Evolutionary conservation across 2,888 invertebrate genomes (phyloP).

Genomic region (Glyphotaelius pellucidus): DNA sequence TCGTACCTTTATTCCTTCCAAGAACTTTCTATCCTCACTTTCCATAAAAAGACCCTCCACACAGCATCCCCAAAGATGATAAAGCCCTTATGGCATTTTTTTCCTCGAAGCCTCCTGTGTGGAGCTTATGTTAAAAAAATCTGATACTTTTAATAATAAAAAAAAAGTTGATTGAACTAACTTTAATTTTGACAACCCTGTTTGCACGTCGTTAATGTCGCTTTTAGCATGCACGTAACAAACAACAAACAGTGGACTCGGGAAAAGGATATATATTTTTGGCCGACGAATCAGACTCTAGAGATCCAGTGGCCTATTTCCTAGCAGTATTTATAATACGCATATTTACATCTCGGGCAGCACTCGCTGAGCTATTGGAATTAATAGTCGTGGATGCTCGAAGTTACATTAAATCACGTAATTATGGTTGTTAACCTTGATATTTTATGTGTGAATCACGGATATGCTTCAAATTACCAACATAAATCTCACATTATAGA

Average conservation of each 20-base stretch:
- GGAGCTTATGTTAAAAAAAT: no score
- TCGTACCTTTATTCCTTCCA: no score
- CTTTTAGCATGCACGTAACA: background rate
- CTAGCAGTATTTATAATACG: conserved; percentile 48
- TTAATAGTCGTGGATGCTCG: background rate
- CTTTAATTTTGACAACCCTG: conserved; percentile 13
- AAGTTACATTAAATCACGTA: no score
- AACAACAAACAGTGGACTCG: background rate
- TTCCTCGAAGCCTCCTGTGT: no score
- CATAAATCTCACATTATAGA: no score
- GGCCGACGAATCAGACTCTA: conserved; percentile 56
- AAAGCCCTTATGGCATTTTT: no score
- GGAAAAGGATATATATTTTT: conserved; percentile 48
- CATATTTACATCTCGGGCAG: conserved; percentile 13
- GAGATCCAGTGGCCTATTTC: conserved; percentile 64
- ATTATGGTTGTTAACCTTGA: no score
- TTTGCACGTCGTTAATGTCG: background rate
- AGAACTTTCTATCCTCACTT: no score
- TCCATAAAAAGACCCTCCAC: no score
- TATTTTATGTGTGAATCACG: no score
- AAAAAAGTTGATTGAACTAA: background rate
- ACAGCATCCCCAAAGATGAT: no score
- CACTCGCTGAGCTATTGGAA: background rate
- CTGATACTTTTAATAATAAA: background rate
- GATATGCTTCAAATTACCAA: no score